phyloP scores from a whole-genome alignment of 37 sponge, comb jelly and placozoan species.

The Cladorhizidae sp. region DNA sequence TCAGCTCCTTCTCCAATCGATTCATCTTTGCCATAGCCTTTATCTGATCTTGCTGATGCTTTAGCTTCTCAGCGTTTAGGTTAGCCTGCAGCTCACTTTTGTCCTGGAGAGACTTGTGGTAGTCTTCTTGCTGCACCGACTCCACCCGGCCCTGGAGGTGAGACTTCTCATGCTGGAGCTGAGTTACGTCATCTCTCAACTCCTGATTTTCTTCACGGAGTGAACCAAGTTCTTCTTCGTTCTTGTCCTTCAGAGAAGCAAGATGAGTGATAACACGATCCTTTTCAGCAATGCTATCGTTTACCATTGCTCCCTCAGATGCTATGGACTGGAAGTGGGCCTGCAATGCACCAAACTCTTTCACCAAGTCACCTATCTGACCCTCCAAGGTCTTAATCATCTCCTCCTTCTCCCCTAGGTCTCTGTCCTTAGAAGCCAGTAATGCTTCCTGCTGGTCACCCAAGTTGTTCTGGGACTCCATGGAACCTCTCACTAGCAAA shows the following conservation, averaged over 20 bases:
- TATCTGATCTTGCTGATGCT: slow-evolving; percentile 51
- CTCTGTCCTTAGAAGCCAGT: slow-evolving; percentile 43
- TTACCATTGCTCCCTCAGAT: slow-evolving; percentile 16
- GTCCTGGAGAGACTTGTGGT: slow-evolving; percentile 36
- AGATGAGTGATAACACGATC: slow-evolving; percentile 42
- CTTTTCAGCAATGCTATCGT: slow-evolving; percentile 50
- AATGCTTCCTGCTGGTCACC: slow-evolving; percentile 15
- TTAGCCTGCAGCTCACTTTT: slow-evolving; percentile 57
- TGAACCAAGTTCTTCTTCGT: slow-evolving; percentile 13
- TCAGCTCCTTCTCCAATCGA: slow-evolving; percentile 53
- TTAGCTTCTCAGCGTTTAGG: slow-evolving; percentile 41
- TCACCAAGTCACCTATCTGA: slow-evolving; percentile 40
- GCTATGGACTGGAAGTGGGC: slow-evolving; percentile 22
- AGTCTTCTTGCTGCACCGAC: slow-evolving; percentile 28
- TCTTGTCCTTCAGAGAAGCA: slow-evolving; percentile 27
- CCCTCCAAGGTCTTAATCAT: slow-evolving; percentile 12
- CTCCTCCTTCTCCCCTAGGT: slow-evolving; percentile 24
- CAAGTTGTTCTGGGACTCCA: slow-evolving; percentile 3
- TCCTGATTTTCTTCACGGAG: slow-evolving; percentile 10
- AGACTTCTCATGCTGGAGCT: slow-evolving; percentile 55
- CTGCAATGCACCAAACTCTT: slow-evolving; percentile 29
- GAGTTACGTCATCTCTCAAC: background rate
- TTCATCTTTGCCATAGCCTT: slow-evolving; percentile 42
- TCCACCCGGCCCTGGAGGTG: slow-evolving; percentile 66
- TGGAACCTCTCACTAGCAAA: background rate